These are phyloP conservation scores for Elysia crispata DNA, from an alignment of 2,888 invertebrate genomes.

Conservation along the genomic window DNA sequence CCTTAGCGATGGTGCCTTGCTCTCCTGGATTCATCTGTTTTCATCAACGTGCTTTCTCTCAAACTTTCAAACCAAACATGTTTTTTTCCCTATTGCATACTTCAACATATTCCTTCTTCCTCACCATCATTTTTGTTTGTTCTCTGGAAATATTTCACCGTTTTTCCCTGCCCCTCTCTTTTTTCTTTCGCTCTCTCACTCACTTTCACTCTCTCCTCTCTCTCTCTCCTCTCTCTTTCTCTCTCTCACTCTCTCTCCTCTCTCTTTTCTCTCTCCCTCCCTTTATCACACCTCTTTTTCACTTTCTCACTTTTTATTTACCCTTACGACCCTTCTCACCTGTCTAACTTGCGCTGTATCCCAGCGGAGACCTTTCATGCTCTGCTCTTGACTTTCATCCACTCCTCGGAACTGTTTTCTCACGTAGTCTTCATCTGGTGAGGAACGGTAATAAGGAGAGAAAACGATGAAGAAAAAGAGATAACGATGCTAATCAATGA, in stretches of 20 bases:
- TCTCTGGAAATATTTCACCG: too few relatives aligned
- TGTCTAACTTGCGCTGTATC: slow-evolving; percentile 76
- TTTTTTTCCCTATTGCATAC: too few relatives aligned
- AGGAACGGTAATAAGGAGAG: too few relatives aligned
- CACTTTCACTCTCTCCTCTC: neutral
- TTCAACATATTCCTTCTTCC: too few relatives aligned
- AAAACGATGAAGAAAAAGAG: too few relatives aligned
- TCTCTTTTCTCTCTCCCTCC: neutral
- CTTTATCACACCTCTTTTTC: neutral
- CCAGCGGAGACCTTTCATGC: slow-evolving; percentile 72
- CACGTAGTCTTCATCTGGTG: slow-evolving; percentile 75
- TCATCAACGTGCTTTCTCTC: too few relatives aligned
- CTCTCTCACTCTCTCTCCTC: neutral
- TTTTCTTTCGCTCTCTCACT: neutral
- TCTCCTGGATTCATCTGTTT: too few relatives aligned
- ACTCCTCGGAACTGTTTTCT: slow-evolving; percentile 73
- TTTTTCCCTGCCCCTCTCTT: too few relatives aligned
- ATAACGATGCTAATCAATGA: too few relatives aligned
- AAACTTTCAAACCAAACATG: too few relatives aligned
- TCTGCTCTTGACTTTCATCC: slow-evolving; percentile 69
- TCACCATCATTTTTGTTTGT: too few relatives aligned
- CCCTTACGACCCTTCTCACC: slow-evolving; percentile 57
- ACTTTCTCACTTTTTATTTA: neutral
- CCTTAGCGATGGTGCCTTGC: too few relatives aligned
- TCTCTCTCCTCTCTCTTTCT: neutral